Base-by-base conservation (phyloP, 2,113 vertebrate genomes). In the Chaetops frenatus region DNA sequence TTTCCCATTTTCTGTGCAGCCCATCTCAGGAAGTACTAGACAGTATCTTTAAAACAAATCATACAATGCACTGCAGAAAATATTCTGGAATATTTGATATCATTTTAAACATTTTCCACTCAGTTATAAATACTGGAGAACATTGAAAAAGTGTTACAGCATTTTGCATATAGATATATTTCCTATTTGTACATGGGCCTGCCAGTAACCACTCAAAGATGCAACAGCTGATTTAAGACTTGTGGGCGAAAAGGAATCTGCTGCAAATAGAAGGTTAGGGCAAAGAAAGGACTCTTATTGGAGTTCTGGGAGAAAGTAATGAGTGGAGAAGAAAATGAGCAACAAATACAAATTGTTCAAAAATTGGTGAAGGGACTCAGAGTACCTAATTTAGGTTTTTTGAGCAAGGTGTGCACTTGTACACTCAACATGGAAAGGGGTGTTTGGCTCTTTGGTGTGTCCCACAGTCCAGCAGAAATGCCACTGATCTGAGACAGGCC, bases 21-120 rank as follows among this genome's bases (percentile, higher is more conserved):
- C 76, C 61, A 54, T 95, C 87, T 97, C 82, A 77, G 81, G 70
- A 96, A 95, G 92, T 87, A 65, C 64, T 10, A 54, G 62, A 81
- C 76, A 47, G 20, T 94, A 95, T 81, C 95, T 95, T 79, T 86
- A 72, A 70, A 94, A 93, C 56, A 86, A 86, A 91, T 92, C 84
- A 50, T 60, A 40, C 67, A 67, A 20, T 57, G 28, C 33, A 86
- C 70, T 58, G 40, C 77, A 45, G 50, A 92, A 94, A 92, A 36
- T 27, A 48, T 83, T 47, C 40, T 62, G 25, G 77, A 47, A 78
- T 84, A 44, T 76, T 90, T 95, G 90, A 70, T 86, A 61, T 62
- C 0, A 44, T 80, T 91, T 72, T 27, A 76, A 85, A 53, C 33
- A 6, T 79, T 79, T 91, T 73, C 61, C 35, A 64, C 44, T 40